phyloP scores from a whole-genome alignment of 2,888 invertebrate genomes.

The Heliconius cydno region DNA sequence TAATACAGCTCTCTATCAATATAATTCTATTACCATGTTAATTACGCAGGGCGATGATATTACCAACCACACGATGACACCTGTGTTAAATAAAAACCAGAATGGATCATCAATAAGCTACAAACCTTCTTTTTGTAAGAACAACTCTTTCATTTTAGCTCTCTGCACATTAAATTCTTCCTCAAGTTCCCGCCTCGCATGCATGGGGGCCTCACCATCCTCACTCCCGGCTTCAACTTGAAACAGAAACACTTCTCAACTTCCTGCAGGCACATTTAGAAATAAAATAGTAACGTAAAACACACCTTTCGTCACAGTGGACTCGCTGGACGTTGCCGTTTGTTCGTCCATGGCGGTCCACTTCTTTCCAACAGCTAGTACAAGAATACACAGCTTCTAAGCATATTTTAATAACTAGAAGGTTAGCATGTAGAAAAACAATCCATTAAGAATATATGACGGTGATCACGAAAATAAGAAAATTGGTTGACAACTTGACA shows the following conservation, averaged over 20 bases:
- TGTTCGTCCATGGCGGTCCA: constrained; percentile 49
- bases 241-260: constrained; percentile 78
- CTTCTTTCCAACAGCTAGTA: constrained; percentile 34
- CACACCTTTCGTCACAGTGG: constrained; percentile 70
- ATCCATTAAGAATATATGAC: constrained; percentile 39
- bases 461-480: constrained; percentile 44
- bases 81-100: constrained; percentile 24
- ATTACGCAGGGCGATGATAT: constrained; percentile 15
- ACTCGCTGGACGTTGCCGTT: constrained; percentile 67
- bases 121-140: constrained; percentile 96
- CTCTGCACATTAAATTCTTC: constrained; percentile 95
- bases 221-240: constrained; percentile 68
- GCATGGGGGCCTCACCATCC: constrained; percentile 59
- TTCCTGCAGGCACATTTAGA: constrained; percentile 53
- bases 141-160: constrained; percentile 96
- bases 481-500: constrained; percentile 41
- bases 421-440: constrained; percentile 31
- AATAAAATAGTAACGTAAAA: constrained; percentile 56
- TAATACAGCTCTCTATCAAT: neutral
- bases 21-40: constrained; percentile 4
- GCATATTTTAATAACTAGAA: constrained; percentile 43
- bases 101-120: constrained; percentile 45
- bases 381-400: constrained; percentile 30
- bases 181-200: constrained; percentile 83
- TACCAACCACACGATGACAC: constrained; percentile 24